These are phyloP conservation scores for Thalassarche chlororhynchos DNA, from an alignment of 2,113 vertebrate species.

Conservation along the genomic window DNA sequence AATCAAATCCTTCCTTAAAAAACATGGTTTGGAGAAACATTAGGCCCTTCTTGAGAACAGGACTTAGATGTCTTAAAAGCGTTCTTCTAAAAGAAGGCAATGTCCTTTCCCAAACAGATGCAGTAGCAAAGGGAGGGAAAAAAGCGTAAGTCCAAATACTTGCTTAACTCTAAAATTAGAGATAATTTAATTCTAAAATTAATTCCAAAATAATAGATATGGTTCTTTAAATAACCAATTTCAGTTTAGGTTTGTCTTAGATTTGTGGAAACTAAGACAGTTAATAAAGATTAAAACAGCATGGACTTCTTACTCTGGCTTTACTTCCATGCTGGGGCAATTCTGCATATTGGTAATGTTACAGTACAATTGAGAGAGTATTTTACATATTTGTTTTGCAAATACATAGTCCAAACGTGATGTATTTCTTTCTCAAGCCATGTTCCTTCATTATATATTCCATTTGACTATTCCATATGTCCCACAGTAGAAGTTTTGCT, in stretches of 20 bases:
- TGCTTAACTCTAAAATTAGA: neutral
- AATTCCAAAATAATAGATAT: neutral
- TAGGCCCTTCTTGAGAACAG: neutral
- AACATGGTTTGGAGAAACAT: neutral
- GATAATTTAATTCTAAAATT: neutral
- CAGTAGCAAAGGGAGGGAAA: neutral
- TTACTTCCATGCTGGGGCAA: neutral
- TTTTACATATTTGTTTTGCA: neutral
- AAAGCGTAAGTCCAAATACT: neutral
- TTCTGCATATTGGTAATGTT: neutral
- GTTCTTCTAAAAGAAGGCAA: neutral
- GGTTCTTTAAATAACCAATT: neutral
- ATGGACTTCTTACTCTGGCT: neutral
- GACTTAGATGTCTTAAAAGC: neutral
- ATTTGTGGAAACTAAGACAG: neutral
- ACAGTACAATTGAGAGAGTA: neutral
- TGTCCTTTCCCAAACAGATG: neutral
- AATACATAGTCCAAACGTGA: neutral
- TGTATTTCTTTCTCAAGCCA: neutral
- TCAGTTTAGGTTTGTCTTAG: neutral
- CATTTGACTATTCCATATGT: neutral
- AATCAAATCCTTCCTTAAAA: neutral
- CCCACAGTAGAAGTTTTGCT: neutral
- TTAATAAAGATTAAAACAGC: neutral
- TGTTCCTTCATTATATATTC: neutral